Percentiles rank a stretch among this genome's conserved stretches.
Evolutionary conservation across 2,113 vertebrate genomes (phyloP).

Genomic region (Microcebus jonahi): DNA sequence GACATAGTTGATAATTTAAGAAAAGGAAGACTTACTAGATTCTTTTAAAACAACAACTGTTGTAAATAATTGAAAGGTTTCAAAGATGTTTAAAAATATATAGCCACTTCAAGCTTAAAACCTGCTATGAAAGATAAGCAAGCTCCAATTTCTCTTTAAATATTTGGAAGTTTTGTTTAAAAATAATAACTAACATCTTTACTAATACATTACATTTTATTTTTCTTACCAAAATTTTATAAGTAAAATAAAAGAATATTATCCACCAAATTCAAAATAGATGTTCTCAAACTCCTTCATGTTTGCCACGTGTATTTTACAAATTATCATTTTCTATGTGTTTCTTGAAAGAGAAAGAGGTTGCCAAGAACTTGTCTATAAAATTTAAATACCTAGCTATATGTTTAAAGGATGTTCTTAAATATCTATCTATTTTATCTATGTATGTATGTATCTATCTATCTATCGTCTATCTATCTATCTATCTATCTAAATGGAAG

Average conservation of each 20-base stretch:
- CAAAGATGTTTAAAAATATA: slow-evolving; percentile 33
- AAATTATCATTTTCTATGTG: not conserved
- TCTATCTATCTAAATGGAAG: not conserved
- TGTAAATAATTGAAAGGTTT: not conserved
- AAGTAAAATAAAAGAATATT: not conserved
- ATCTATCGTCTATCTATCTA: not conserved
- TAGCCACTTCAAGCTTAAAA: not conserved
- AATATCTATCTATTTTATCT: not conserved
- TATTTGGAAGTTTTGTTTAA: not conserved
- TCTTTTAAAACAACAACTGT: not conserved
- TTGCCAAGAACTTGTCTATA: not conserved
- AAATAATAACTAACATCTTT: not conserved
- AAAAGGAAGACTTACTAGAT: not conserved
- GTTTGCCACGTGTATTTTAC: not conserved
- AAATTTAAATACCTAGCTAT: not conserved
- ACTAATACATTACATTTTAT: not conserved
- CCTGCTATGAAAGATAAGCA: not conserved
- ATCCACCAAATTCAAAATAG: not conserved
- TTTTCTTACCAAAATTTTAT: not conserved
- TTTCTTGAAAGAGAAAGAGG: not conserved
- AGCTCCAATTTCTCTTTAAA: slow-evolving; percentile 42
- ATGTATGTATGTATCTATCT: too few species aligned
- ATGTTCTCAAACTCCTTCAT: not conserved
- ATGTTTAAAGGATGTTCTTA: not conserved
- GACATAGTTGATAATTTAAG: not conserved